These are phyloP conservation scores for Crossaster papposus DNA, from an alignment of 53 echinoderm and acorn worm genomes.

Conservation along the genomic window DNA sequence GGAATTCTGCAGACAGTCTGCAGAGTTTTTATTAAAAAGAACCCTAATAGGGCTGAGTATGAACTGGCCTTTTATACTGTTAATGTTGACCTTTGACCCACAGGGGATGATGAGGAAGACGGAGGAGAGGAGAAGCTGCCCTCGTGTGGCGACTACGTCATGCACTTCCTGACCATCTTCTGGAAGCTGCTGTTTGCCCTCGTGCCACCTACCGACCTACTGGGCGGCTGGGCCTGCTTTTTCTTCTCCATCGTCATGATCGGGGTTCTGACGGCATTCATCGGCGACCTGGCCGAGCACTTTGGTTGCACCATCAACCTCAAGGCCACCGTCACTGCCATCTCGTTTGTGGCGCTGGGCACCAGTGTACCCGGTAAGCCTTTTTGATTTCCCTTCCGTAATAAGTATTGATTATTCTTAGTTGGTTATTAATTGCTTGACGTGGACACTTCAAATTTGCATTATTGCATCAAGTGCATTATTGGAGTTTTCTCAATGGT, in stretches of 20 bases:
- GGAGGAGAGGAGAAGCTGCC: conserved; percentile 92
- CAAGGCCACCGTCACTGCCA: conserved; percentile 87
- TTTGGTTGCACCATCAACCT: conserved; percentile 96
- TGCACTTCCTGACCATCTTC: conserved; percentile 99
- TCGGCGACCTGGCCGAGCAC: conserved; percentile 86
- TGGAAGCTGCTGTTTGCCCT: conserved; percentile 99
- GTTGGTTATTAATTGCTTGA: background rate
- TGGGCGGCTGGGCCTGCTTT: conserved; percentile 95
- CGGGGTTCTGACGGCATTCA: conserved; percentile 83
- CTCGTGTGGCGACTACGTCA: conserved; percentile 95
- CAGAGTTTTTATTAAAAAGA: too few species aligned
- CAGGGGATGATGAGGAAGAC: conserved; percentile 83
- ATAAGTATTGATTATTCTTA: background rate
- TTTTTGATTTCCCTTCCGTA: background rate
- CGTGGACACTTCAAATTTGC: background rate
- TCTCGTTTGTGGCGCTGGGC: conserved; percentile 96
- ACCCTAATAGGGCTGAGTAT: background rate
- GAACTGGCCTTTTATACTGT: background rate
- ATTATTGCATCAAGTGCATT: too few species aligned
- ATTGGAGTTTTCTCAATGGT: too few species aligned
- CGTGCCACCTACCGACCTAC: conserved; percentile 90
- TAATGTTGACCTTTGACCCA: conserved; percentile 11
- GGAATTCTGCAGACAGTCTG: too few species aligned
- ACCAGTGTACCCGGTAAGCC: conserved; percentile 93
- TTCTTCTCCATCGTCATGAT: conserved; percentile 82